phyloP scores from a whole-genome alignment of 2,113 vertebrate species.

The Balaenoptera acutorostrata region DNA sequence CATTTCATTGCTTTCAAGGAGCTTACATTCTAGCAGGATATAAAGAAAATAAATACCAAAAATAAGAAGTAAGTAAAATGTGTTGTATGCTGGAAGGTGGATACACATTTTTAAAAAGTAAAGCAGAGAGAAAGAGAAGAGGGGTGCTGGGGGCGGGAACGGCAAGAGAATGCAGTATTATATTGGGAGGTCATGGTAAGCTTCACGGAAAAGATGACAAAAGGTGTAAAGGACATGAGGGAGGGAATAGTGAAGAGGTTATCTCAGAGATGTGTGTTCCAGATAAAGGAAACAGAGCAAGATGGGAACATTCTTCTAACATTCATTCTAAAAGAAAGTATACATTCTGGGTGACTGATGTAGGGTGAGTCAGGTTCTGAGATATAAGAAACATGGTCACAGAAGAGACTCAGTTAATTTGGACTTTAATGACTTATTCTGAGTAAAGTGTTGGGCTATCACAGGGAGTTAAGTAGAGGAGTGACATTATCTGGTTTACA shows the following conservation, averaged over 20 bases:
- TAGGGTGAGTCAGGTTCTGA: background rate
- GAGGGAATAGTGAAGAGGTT: background rate
- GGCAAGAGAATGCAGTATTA: background rate
- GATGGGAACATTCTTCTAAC: background rate
- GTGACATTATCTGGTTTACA: background rate
- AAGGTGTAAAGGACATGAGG: background rate
- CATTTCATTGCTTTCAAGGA: background rate
- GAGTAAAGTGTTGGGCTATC: background rate
- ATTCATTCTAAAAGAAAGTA: background rate
- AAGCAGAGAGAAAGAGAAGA: background rate
- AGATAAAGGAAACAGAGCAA: background rate
- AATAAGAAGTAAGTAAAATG: background rate
- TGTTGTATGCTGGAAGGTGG: background rate
- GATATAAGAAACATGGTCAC: background rate
- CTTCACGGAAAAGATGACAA: background rate
- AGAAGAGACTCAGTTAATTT: background rate
- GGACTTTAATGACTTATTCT: background rate
- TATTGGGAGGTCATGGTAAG: background rate
- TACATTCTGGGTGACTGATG: background rate
- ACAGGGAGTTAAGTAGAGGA: background rate
- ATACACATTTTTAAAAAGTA: background rate
- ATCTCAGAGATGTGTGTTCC: background rate
- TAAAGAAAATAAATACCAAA: background rate
- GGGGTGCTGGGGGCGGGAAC: fast-evolving
- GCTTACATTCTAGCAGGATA: background rate